Conservation (phyloP, 2,113 vertebrate species). For the Ifrita kowaldi region DNA sequence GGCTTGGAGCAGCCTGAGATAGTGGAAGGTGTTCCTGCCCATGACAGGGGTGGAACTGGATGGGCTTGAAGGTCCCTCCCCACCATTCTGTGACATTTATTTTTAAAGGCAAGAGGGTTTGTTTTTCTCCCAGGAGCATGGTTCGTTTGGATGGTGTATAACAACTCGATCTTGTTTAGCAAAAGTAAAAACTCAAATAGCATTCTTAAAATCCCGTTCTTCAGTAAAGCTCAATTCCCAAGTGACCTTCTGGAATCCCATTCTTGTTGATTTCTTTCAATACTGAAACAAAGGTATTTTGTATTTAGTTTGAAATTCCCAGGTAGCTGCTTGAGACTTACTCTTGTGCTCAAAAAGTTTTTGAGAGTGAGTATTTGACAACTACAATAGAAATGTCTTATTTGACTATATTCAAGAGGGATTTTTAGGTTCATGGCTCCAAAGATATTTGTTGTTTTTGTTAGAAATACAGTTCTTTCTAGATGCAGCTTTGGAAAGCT, state of each 20-base stretch:
- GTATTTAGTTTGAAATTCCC: background rate
- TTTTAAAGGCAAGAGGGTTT: background rate
- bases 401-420: background rate
- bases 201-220: background rate
- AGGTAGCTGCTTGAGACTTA: background rate
- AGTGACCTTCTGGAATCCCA: background rate
- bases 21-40: background rate
- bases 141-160: background rate
- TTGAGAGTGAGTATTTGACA: background rate
- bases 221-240: background rate
- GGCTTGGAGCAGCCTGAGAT: background rate
- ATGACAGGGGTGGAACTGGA: background rate
- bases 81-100: background rate
- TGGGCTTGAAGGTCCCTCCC: background rate
- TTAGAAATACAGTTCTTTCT: background rate
- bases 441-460: background rate
- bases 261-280: background rate
- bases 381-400: background rate
- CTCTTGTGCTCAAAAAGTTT: background rate
- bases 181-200: background rate
- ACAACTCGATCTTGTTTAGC: background rate
- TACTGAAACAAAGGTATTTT: background rate
- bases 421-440: background rate
- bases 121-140: background rate
- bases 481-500: background rate